A percentile compares a stretch with the other conserved stretches of the same genome.
phyloP scores from a whole-genome alignment of 2,888 invertebrate genomes.

The Hyalella azteca region DNA sequence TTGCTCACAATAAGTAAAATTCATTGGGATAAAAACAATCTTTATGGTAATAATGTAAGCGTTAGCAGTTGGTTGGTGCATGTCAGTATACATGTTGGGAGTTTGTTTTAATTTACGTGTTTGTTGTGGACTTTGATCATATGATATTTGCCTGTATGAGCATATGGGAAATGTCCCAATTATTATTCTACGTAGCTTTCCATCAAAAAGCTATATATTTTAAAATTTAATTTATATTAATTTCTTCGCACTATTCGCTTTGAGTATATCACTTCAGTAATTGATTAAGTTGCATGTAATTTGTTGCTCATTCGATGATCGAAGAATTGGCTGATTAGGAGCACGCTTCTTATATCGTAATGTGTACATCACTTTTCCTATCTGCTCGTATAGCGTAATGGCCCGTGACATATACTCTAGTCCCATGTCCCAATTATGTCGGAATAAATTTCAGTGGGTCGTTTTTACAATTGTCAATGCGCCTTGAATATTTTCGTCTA shows the following conservation, averaged over 20 bases:
- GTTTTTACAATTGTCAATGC: no score
- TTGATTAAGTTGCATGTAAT: conserved; percentile 19
- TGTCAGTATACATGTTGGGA: no score
- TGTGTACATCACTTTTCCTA: conserved; percentile 34
- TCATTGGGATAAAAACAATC: no score
- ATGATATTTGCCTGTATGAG: conserved; percentile 12
- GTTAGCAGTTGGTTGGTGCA: no score
- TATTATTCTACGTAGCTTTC: not conserved
- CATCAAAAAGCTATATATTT: not conserved
- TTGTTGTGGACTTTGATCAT: not conserved
- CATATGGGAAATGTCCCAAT: conserved; percentile 7
- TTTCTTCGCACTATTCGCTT: not conserved
- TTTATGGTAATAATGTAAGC: no score
- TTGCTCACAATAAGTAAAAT: no score
- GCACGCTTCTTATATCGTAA: conserved; percentile 28
- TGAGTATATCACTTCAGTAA: not conserved
- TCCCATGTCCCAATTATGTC: no score
- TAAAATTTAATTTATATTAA: not conserved
- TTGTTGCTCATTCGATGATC: conserved; percentile 1
- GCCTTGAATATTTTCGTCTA: no score
- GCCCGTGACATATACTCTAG: no score
- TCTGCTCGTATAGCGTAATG: conserved; percentile 30
- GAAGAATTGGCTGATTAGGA: conserved; percentile 22
- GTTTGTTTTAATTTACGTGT: no score
- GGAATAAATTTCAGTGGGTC: no score